Evolutionary conservation across 2,888 invertebrate species (phyloP).

Genomic region (Pimpla rufipes): DNA sequence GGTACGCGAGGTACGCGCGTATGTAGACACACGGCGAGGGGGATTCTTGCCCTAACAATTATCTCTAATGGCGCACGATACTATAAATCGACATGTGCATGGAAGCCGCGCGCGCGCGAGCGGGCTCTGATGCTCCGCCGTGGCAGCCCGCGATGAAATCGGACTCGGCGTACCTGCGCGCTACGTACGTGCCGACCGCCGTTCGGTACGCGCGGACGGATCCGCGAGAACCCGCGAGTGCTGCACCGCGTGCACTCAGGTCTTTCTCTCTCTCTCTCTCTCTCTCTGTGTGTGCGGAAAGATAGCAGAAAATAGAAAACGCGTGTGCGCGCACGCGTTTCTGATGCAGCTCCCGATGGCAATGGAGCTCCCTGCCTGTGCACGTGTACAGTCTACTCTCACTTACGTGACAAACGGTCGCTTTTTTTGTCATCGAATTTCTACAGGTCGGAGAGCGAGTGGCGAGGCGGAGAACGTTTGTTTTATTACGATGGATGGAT

Average conservation of each 20-base stretch:
- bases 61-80: constrained; percentile 84
- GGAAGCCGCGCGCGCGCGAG: constrained; percentile 57
- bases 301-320: constrained; percentile 82
- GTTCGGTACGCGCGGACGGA: constrained; percentile 1
- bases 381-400: constrained; percentile 10
- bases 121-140: constrained; percentile 58
- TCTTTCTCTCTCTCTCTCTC: too few species aligned
- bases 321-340: constrained; percentile 67
- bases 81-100: constrained; percentile 84
- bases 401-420: neutral
- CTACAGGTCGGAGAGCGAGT: too few species aligned
- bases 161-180: constrained; percentile 59
- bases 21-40: constrained; percentile 45
- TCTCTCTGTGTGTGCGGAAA: too few species aligned
- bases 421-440: too few species aligned
- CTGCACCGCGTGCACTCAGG: neutral
- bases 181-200: neutral
- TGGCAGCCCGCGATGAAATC: constrained; percentile 79
- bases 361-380: neutral
- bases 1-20: constrained; percentile 19
- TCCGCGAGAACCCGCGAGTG: constrained; percentile 15
- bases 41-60: constrained; percentile 81
- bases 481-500: too few species aligned
- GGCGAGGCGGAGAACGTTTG: too few species aligned
- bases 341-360: constrained; percentile 48